Conservation (phyloP, 2,113 vertebrate genomes). For the Gymnobelideus leadbeateri region DNA sequence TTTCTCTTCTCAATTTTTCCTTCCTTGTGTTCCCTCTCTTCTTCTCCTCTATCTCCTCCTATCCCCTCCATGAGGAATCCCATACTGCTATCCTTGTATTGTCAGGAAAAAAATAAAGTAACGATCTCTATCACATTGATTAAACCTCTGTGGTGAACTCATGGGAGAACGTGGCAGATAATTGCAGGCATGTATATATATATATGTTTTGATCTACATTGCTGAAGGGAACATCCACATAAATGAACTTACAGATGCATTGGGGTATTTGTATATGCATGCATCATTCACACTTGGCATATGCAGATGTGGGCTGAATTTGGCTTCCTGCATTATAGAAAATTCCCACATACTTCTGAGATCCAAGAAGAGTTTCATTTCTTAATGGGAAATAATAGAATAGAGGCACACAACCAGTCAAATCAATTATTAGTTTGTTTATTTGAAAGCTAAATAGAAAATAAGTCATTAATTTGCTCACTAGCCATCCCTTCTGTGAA, state of each 20-base stretch:
- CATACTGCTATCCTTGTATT: neutral
- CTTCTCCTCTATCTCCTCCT: neutral
- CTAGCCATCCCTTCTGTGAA: constrained; percentile 1
- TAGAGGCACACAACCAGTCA: neutral
- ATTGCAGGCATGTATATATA: neutral
- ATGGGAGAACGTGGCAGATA: neutral
- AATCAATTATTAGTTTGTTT: constrained; percentile 14
- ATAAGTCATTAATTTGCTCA: constrained; percentile 53
- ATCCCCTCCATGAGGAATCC: neutral
- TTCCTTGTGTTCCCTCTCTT: neutral
- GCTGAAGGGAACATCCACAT: neutral
- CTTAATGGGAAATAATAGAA: constrained; percentile 34
- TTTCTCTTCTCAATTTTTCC: neutral
- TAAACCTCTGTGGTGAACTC: neutral
- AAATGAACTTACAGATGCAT: neutral
- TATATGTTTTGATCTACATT: neutral
- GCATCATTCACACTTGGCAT: neutral
- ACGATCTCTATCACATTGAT: neutral
- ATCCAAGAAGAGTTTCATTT: constrained; percentile 48
- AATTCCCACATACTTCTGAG: constrained; percentile 24
- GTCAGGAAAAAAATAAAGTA: neutral
- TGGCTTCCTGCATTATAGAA: neutral
- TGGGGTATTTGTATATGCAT: neutral
- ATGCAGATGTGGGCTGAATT: neutral
- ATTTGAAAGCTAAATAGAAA: constrained; percentile 60